Base-by-base conservation (phyloP, 2,888 invertebrate species). In the Spodoptera picta region DNA sequence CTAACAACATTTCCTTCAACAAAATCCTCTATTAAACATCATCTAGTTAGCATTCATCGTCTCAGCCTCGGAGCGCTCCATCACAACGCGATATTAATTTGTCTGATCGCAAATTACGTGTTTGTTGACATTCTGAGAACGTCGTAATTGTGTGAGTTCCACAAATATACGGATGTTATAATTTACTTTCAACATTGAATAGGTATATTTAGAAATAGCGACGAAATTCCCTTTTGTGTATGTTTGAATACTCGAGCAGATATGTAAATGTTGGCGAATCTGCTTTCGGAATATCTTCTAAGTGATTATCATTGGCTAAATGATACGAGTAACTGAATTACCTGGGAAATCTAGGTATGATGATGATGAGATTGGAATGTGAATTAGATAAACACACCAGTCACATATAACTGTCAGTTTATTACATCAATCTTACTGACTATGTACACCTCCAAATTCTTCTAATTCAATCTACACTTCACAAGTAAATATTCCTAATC, bases 31-130 rank as follows among this genome's bases (percentile, higher is more conserved):
- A 63, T 60, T 60, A 54, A 14, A 66, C 54, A 64, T 61, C 12
- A 72, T 66, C 54, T 69, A 67, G 60, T 60, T 43, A 27, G 19
- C 51, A 46, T 47, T 69, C 60, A 61, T 61, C 57, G 60, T 36
- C 48, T 36, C 44, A 36, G 31, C 4, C 19, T 4, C 12, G 24
- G 47, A 54, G 36, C 36, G 36, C 47, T 55, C 43, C 43, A 24
- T 11, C 47, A 48, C 52, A 65, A 63, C 53, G 62, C 64, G 53
- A 51, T 69, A 79, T 65, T 73, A 76, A 76, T 73, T 63, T 61
- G 44, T 49, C 45, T 69, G 77, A 73, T 77, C 63, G 36, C 73
- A 79, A 76, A 77, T 79, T 77, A 73, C 73, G 52, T 51, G 59
- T 70, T 71, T 71, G 71, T 72, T 70, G 59, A 53, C 55, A 24